Evolutionary conservation across 37 sponge, comb jelly and placozoan species (phyloP), one percentile per base, ranked within the genome.

Genomic region (Beroe forskalii): DNA sequence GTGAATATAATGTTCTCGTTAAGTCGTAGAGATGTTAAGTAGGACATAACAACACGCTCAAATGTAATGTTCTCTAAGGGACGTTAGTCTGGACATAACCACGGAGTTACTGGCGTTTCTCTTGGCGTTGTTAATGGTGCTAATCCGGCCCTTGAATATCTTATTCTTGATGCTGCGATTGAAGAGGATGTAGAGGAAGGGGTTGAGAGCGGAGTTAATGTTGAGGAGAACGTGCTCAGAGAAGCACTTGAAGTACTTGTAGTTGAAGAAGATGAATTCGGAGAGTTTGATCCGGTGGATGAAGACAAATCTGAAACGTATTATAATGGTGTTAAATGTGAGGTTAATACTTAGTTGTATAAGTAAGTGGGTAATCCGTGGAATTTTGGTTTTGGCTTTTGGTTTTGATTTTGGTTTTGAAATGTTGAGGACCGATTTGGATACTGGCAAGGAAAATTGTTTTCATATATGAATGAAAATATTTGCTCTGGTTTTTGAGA

Each of bases 141-240:
- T 48, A 17, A 17, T 48, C 55, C 55, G 55, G 55, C 55, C 72
- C 72, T 36, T 32, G 37, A 35, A 69, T 2, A 69, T 31, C 38
- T 69, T 69, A 17, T 25, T 80, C 48, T 80, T 80, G 0, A 80
- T 80, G 40, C 86, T 80, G 48, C 86, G 44, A 23, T 80, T 80
- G 42, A 33, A 43, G 24, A 80, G 27, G 40, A 80, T 80, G 30
- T 80, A 80, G 38, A 80, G 40, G 30, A 43, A 80, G 20, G 86
- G 86, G 28, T 80, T 80, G 28, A 80, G 8, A 1, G 86, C 86
- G n/a, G 86, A 80, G 48, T 80, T 80, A 48, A 80, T 35, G 30
- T 80, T 80, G 38, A 80, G 48, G 22, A 80, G 86, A 8, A 80
- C 35, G 3, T 80, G 55, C 86, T 80, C 86, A 4, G 86, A 41